Percentiles rank a stretch among this genome's conserved stretches.
These are phyloP conservation scores for Carabus problematicus DNA, from an alignment of 2,888 invertebrate species.

Conservation along the genomic window DNA sequence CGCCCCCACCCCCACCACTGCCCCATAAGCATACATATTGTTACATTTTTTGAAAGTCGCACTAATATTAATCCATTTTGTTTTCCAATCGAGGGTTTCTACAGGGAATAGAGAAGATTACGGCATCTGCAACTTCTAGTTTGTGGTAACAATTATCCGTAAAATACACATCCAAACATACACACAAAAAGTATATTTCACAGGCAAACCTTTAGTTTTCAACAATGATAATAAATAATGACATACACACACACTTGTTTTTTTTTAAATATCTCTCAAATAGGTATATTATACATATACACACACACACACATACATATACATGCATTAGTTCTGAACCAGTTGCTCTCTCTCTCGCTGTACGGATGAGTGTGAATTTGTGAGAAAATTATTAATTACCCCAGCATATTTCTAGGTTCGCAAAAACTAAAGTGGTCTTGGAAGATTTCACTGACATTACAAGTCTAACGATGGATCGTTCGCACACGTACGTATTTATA, in stretches of 20 bases:
- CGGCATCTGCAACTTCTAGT: slow-evolving; percentile 30
- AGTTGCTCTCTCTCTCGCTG: not conserved
- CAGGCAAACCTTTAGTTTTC: slow-evolving; percentile 12
- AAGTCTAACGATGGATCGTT: slow-evolving; percentile 52
- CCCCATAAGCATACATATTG: slow-evolving; percentile 5
- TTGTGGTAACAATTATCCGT: slow-evolving; percentile 29
- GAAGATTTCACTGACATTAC: slow-evolving; percentile 53
- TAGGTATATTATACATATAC: not conserved
- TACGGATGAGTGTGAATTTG: slow-evolving; percentile 58
- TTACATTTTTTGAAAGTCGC: slow-evolving; percentile 35
- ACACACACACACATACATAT: no score
- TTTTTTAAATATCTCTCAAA: not conserved
- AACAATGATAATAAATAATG: slow-evolving; percentile 7
- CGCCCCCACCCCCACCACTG: no score
- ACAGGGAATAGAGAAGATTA: slow-evolving; percentile 37
- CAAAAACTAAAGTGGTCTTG: slow-evolving; percentile 58
- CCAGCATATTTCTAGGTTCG: slow-evolving; percentile 70
- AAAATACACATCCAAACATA: not conserved
- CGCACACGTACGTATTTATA: slow-evolving; percentile 62
- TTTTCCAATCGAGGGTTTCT: slow-evolving; percentile 49
- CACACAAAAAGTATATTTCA: slow-evolving; percentile 25
- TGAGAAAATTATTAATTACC: slow-evolving; percentile 68
- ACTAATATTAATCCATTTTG: slow-evolving; percentile 51
- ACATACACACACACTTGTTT: not conserved
- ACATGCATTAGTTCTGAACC: slow-evolving; percentile 15